Conservation (phyloP, 2,888 invertebrate genomes). For the Cantharis rufa region DNA sequence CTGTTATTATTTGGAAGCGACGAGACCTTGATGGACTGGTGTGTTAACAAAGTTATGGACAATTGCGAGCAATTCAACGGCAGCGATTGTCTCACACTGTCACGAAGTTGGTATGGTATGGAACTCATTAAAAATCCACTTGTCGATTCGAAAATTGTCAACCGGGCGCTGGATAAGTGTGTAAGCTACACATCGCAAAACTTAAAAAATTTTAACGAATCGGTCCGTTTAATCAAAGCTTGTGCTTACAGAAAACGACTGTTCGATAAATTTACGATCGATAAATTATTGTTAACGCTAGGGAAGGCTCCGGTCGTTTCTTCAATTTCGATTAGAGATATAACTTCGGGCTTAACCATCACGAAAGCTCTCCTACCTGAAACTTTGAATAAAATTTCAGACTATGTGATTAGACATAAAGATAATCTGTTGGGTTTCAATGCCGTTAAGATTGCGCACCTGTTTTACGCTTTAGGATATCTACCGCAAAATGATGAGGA, state of each 20-base stretch:
- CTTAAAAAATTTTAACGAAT: conserved; percentile 15
- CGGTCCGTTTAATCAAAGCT: conserved; percentile 41
- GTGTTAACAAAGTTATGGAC: conserved; percentile 51
- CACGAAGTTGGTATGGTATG: conserved; percentile 55
- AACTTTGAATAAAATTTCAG: conserved; percentile 56
- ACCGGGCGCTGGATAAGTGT: conserved; percentile 46
- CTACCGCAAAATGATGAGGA: conserved; percentile 52
- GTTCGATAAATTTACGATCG: conserved; percentile 49
- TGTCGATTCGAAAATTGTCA: conserved; percentile 21
- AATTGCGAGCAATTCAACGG: conserved; percentile 54
- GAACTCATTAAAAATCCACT: conserved; percentile 26
- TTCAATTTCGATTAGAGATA: conserved; percentile 57
- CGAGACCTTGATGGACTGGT: conserved; percentile 46
- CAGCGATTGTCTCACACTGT: conserved; percentile 54
- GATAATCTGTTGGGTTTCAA: conserved; percentile 58
- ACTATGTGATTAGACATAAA: conserved; percentile 55
- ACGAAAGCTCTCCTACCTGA: conserved; percentile 56
- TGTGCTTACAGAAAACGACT: conserved; percentile 43
- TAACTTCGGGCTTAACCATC: conserved; percentile 52
- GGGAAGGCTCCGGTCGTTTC: conserved; percentile 48
- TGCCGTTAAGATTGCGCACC: conserved; percentile 57
- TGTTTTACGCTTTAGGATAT: conserved; percentile 60
- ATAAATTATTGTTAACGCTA: conserved; percentile 51
- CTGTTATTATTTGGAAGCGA: conserved; percentile 55
- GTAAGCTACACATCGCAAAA: conserved; percentile 46